Evolutionary conservation across 2,888 invertebrate genomes (phyloP).

Genomic region (Dioctria rufipes): DNA sequence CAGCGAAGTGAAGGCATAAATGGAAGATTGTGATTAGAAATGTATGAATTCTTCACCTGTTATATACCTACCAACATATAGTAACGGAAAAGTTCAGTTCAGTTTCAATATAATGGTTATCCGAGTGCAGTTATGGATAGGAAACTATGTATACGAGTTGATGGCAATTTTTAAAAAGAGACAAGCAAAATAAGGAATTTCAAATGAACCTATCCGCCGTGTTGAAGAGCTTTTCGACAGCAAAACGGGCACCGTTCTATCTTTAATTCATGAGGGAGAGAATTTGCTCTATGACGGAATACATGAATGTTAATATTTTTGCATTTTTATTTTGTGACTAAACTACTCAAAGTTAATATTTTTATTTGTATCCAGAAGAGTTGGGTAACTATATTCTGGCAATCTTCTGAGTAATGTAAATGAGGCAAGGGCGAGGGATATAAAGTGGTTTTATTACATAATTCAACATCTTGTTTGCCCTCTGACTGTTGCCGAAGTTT

Average conservation of each 20-base stretch:
- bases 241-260: conserved; percentile 13
- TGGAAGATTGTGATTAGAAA: conserved; percentile 40
- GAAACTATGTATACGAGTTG: neutral
- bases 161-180: conserved; percentile 27
- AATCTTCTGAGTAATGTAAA: conserved; percentile 47
- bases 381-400: conserved; percentile 25
- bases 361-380: conserved; percentile 34
- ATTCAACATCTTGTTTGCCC: conserved; percentile 49
- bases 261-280: conserved; percentile 51
- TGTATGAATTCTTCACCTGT: conserved; percentile 49
- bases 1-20: neutral
- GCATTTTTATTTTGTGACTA: conserved; percentile 45
- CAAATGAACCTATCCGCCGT: conserved; percentile 40
- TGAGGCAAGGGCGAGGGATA: conserved; percentile 24
- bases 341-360: conserved; percentile 48
- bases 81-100: conserved; percentile 1
- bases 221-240: conserved; percentile 41
- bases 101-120: conserved; percentile 24
- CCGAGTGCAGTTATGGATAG: conserved; percentile 22
- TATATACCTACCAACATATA: conserved; percentile 1
- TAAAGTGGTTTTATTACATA: conserved; percentile 47
- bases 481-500: neutral
- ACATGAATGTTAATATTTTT: conserved; percentile 52
- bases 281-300: conserved; percentile 48
- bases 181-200: conserved; percentile 34